Evolutionary conservation across 1,140 invertebrate species (phyloP).

Genomic region (Drosophila tristis): DNA sequence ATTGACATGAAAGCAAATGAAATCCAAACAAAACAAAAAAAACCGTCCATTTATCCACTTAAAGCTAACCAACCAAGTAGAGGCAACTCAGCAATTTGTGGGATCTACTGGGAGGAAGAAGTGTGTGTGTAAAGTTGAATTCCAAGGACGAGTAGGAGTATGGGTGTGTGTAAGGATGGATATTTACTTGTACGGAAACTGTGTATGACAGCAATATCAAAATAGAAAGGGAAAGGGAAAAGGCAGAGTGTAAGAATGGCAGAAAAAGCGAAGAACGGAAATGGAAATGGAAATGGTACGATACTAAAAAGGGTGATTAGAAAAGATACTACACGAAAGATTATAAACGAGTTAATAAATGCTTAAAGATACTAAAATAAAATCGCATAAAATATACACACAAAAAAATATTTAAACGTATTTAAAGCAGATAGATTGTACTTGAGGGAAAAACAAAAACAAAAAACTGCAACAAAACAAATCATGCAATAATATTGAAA

Average conservation of each 20-base stretch:
- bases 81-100: conserved; percentile 63
- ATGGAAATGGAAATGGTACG: conserved; percentile 15
- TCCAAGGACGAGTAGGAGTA: background rate
- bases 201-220: conserved; percentile 70
- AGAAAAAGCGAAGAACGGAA: conserved; percentile 9
- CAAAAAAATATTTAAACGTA: conserved; percentile 46
- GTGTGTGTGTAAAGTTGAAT: conserved; percentile 29
- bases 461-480: conserved; percentile 35
- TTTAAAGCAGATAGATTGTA: conserved; percentile 37
- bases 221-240: conserved; percentile 33
- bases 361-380: conserved; percentile 33
- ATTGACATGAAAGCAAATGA: conserved; percentile 66
- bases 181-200: conserved; percentile 42
- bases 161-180: conserved; percentile 39
- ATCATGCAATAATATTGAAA: conserved; percentile 74
- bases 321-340: conserved; percentile 51
- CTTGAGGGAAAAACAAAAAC: conserved; percentile 12
- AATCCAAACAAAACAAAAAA: conserved; percentile 53
- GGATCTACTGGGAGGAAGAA: conserved; percentile 41
- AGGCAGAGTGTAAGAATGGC: background rate
- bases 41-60: conserved; percentile 78
- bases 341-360: conserved; percentile 38
- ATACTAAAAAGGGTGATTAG: conserved; percentile 56
- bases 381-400: conserved; percentile 31
- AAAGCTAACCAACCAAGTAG: conserved; percentile 53